phyloP scores from a whole-genome alignment of 2,888 invertebrate species.

The Pyralis farinalis region DNA sequence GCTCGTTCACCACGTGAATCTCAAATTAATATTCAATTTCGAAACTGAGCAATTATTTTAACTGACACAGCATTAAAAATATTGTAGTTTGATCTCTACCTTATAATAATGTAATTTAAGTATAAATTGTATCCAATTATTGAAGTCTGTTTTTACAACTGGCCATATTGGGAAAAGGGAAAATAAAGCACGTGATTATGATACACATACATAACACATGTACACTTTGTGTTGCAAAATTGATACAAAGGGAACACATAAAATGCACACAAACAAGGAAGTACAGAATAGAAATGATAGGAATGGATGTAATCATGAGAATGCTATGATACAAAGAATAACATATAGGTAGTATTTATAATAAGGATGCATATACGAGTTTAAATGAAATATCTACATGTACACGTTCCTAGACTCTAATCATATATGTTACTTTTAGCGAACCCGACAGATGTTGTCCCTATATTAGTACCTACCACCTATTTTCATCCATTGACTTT shows the following conservation, averaged over 20 bases:
- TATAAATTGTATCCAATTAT: too few relatives aligned
- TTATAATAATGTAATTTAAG: too few relatives aligned
- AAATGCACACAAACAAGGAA: slow-evolving; percentile 30
- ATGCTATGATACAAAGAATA: slow-evolving; percentile 28
- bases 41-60: too few relatives aligned
- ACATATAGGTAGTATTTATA: slow-evolving; percentile 11
- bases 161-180: slow-evolving; percentile 51
- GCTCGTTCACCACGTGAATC: too few relatives aligned
- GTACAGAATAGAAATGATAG: slow-evolving; percentile 21
- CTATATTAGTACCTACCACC: too few relatives aligned
- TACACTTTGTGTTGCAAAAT: slow-evolving; percentile 26
- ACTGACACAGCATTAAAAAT: too few relatives aligned
- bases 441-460: too few relatives aligned
- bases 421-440: too few relatives aligned
- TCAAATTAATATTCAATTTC: too few relatives aligned
- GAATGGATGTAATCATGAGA: slow-evolving; percentile 27
- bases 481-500: too few relatives aligned
- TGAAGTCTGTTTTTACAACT: slow-evolving; percentile 42
- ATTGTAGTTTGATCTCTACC: too few relatives aligned
- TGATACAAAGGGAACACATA: slow-evolving; percentile 23
- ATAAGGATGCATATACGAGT: neutral
- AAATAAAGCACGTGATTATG: slow-evolving; percentile 53
- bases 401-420: too few relatives aligned
- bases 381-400: slow-evolving; percentile 7
- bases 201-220: slow-evolving; percentile 26